Evolutionary conservation across 2,113 vertebrate genomes (phyloP).

Genomic region (Emydura subglobosa): DNA sequence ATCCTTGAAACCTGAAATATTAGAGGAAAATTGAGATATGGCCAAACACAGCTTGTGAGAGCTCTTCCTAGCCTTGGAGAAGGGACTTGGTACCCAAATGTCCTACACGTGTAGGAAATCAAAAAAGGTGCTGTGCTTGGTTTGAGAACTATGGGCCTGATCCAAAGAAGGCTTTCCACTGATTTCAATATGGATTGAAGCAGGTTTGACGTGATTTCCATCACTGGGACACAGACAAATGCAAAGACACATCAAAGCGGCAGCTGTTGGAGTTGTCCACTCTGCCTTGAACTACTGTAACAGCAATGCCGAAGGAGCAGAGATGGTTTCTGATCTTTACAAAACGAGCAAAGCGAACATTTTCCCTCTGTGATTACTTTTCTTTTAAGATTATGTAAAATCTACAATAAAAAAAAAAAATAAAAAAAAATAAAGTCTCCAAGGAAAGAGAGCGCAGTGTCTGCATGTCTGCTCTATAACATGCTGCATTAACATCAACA

Average conservation of each 20-base stretch:
- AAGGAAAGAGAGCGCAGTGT: background rate
- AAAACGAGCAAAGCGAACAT: background rate
- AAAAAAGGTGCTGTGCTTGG: background rate
- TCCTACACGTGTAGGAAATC: background rate
- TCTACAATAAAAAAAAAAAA: background rate
- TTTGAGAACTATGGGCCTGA: background rate
- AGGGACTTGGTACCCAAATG: background rate
- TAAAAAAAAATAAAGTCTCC: background rate
- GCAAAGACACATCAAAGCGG: rapidly evolving
- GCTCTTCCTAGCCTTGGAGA: background rate
- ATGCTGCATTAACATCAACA: background rate
- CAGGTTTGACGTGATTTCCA: rapidly evolving
- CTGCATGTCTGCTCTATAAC: background rate
- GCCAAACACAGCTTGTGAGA: background rate
- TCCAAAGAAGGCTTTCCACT: background rate
- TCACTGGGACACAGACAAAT: rapidly evolving
- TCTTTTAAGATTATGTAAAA: background rate
- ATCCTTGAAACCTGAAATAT: background rate
- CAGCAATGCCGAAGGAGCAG: background rate
- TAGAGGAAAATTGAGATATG: background rate
- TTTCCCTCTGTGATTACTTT: background rate
- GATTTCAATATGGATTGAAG: background rate
- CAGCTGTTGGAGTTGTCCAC: rapidly evolving
- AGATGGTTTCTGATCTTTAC: background rate
- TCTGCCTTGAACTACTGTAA: background rate